These are phyloP conservation scores for Agelastica alni DNA, from an alignment of 2,888 invertebrate genomes.

Conservation along the genomic window DNA sequence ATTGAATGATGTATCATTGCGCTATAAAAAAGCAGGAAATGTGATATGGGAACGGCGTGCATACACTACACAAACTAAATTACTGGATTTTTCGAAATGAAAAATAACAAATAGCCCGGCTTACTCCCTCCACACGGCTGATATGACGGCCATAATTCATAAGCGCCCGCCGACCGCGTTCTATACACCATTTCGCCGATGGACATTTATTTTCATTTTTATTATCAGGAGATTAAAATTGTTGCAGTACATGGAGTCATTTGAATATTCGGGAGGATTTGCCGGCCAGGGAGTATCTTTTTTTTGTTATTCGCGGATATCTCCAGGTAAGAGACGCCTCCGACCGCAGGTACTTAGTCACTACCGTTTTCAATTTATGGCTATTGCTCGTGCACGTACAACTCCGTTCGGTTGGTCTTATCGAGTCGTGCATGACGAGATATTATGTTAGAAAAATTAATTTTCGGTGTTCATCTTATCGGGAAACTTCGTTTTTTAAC, in stretches of 20 bases:
- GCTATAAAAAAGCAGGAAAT: constrained; percentile 60
- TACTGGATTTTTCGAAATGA: constrained; percentile 60
- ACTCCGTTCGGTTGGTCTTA: neutral
- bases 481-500: no score
- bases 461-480: no score
- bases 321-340: constrained; percentile 44
- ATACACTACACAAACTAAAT: constrained; percentile 58
- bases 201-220: constrained; percentile 59
- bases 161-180: constrained; percentile 45
- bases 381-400: neutral
- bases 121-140: constrained; percentile 55
- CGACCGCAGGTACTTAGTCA: constrained; percentile 11
- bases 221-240: constrained; percentile 59
- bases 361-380: constrained; percentile 15
- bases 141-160: constrained; percentile 58
- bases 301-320: constrained; percentile 19
- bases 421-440: no score
- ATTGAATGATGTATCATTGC: constrained; percentile 61
- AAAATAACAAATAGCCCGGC: constrained; percentile 60
- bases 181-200: constrained; percentile 53
- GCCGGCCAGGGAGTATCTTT: constrained; percentile 37
- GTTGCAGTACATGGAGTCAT: constrained; percentile 56
- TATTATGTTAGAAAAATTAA: no score
- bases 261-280: constrained; percentile 53
- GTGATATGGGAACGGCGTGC: constrained; percentile 57